A percentile compares a stretch with the other conserved stretches of the same genome.
phyloP scores from a whole-genome alignment of 2,797 vertebrate species.

The Mus caroli region DNA sequence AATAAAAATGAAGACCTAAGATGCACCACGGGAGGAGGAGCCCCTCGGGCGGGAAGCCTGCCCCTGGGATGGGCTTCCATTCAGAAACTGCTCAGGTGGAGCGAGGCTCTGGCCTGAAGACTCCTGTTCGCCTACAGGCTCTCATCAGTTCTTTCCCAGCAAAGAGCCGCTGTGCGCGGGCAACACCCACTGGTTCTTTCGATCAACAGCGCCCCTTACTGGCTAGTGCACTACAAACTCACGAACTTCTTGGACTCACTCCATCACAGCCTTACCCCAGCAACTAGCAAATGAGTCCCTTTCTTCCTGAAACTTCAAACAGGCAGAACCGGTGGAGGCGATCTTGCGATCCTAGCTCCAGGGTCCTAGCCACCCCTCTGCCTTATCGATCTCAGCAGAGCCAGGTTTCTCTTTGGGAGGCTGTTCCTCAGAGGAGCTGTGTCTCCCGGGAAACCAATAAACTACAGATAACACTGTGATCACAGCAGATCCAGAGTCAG shows the following conservation, averaged over 20 bases:
- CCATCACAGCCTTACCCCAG: neutral
- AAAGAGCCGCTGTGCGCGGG: neutral
- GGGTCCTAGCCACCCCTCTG: neutral
- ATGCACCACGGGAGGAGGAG: too few species aligned
- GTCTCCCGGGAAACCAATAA: conserved; percentile 3
- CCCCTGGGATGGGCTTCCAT: neutral
- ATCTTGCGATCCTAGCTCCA: neutral
- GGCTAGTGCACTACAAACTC: conserved; percentile 62
- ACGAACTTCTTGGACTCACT: neutral
- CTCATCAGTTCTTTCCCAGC: neutral
- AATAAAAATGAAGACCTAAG: neutral
- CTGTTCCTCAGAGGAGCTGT: neutral
- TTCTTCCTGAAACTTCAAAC: neutral
- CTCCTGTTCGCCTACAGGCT: neutral
- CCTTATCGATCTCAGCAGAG: neutral
- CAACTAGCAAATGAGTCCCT: neutral
- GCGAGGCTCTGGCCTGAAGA: neutral
- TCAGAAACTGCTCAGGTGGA: neutral
- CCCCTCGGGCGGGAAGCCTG: neutral
- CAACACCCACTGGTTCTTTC: conserved; percentile 36
- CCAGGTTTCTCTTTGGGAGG: neutral
- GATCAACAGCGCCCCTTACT: conserved; percentile 86
- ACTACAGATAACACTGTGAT: neutral
- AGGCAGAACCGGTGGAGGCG: neutral
- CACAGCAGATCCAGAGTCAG: neutral